Percentiles rank a stretch among this genome's conserved stretches.
Evolutionary conservation across 2,888 invertebrate species (phyloP).

Genomic region (Eledona agricola): DNA sequence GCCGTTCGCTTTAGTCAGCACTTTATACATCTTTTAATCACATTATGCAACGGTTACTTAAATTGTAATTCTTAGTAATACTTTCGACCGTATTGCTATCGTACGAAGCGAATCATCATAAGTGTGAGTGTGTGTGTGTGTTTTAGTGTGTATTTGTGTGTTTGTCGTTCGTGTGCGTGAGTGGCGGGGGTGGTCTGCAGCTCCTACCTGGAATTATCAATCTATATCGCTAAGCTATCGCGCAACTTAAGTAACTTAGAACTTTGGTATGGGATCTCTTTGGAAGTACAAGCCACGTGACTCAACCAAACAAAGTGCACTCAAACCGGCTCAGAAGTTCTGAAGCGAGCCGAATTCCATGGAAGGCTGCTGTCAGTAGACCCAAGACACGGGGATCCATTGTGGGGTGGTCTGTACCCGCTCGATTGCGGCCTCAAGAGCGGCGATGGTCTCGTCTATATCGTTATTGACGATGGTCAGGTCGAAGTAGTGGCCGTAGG

Average conservation of each 20-base stretch:
- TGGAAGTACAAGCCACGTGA: conserved; percentile 23
- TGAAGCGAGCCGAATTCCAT: conserved; percentile 55
- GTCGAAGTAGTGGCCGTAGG: conserved; percentile 99
- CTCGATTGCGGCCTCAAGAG: conserved; percentile 90
- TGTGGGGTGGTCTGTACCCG: conserved; percentile 91
- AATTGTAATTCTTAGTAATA: conserved; percentile 45
- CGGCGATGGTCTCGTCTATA: conserved; percentile 96
- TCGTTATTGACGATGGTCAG: conserved; percentile 98
- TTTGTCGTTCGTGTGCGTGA: conserved; percentile 12
- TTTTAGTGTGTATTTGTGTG: conserved; percentile 26
- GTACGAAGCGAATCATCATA: conserved; percentile 40
- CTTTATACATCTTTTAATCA: conserved; percentile 46
- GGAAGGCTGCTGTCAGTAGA: conserved; percentile 79
- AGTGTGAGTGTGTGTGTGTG: conserved; percentile 11
- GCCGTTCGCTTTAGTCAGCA: no score
- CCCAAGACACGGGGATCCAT: conserved; percentile 99
- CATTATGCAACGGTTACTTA: conserved; percentile 52
- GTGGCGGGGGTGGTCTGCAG: conserved; percentile 1
- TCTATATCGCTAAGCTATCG: conserved; percentile 16
- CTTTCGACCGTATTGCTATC: conserved; percentile 49
- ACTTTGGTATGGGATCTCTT: conserved; percentile 24
- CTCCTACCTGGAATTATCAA: not conserved
- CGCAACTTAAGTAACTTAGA: conserved; percentile 3
- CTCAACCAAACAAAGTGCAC: no score
- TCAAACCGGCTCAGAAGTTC: conserved; percentile 49